Base-by-base conservation (phyloP, 2,113 vertebrate genomes). In the Engraulis encrasicolus region DNA sequence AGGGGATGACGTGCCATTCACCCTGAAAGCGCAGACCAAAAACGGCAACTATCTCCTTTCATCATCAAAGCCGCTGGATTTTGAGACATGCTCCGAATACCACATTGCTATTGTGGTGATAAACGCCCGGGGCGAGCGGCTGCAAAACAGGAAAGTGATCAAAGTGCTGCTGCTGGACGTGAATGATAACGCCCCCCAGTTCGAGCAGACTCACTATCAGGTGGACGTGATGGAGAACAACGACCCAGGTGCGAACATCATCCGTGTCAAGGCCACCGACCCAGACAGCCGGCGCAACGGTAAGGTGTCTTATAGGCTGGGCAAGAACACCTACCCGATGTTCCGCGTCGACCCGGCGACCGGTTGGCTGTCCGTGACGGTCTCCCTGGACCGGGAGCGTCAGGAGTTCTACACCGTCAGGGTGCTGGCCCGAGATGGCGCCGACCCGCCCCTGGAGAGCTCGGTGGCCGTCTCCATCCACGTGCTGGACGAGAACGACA, bases 401-500 rank as follows among this genome's bases (percentile, higher is more conserved):
- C 91, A 93, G 81, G 86, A 77, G 6, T 50, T 66, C 6, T 87
- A 95, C 88, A 86, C n/a, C 6, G 49, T 96, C 71, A 92, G 84
- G 0, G 90, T 96, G 86, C 85, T 91, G 77, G 95, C 93, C 79
- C 87, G 7, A 83, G 95, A 96, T 84, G 87, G 88, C 0, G 95
- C 94, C 66, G 86, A 86, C 48, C 94, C 95, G 83, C 82, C 90
- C 3, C 78, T 93, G 82, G 91, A 95, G 79, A 89, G 91, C 0
- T 58, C 48, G 6, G 85, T 88, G 37, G 90, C 84, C 0, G 85
- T 96, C 23, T 83, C 81, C 1, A 81, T 95, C 77, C 84, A 45
- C 6, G 88, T 96, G 58, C 85, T 93, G 80, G 95, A 95, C 86
- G 90, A 92, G 89, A 96, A 96, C 89, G 95, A 96, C 87, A 95